Evolutionary conservation across 2,797 vertebrate genomes (phyloP), one percentile per base, ranked within the genome.

Genomic region (Apogon talboti): DNA sequence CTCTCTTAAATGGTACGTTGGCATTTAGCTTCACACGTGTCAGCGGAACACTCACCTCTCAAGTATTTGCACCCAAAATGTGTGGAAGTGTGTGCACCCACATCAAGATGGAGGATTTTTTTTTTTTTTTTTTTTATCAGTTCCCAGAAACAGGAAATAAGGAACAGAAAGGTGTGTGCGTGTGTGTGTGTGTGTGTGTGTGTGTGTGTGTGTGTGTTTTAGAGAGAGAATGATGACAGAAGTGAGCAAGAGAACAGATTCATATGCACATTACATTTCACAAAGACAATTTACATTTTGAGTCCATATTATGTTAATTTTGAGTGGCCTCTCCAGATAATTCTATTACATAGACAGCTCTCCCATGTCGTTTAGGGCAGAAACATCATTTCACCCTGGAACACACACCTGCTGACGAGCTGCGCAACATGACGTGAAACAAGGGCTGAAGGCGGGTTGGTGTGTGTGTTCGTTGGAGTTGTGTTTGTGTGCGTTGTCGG

Each of bases 1-100:
- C 92, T 90, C 84, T 93, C 90, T 94, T 93, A 95, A 94, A 94
- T 94, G 92, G 93, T 95, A 94, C 89, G 91, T 91, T 95, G 94
- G 93, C 93, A 95, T 95, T 95, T 95, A 93, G 91, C 93, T 94
- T 92, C 89, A 92, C 91, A 90, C 83, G 77, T 93, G 92, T 94
- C 93, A 95, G 92, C 91, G 90, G 89, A 94, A 92, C 91, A 84
- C 91, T 82, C 82, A 91, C 91, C 87, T 91, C 90, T 88, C 87
- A 91, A 93, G 91, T 88, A 92, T 93, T 89, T 80, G 88, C 83
- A 87, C 88, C 87, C 75, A 89, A 89, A 92, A 86, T 84, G 90
- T 92, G 90, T 85, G 79, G 60, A 74, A 48, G 76, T 71, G 80
- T 61, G 65, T 62, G 74, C 14, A 49, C 16, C 62, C 51, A 50